Evolutionary conservation across 2,888 invertebrate genomes (phyloP), one percentile per base, ranked within the genome.

Genomic region (Eupithecia abbreviata): DNA sequence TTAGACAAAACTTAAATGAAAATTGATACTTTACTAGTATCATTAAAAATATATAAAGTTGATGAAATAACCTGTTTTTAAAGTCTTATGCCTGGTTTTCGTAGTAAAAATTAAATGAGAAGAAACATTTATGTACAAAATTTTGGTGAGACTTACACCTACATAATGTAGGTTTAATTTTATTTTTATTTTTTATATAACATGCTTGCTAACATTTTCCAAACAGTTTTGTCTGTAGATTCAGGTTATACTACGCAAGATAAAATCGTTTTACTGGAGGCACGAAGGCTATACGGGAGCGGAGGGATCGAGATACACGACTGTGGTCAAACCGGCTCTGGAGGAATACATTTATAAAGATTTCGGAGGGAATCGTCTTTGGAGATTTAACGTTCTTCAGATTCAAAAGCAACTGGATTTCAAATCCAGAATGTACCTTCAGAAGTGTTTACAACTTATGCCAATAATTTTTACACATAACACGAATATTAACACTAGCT

Each of bases 281-380:
- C 84, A 83, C 81, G 85, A 83, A 87, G 87, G 87, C 85, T 86
- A 80, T 74, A 83, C 85, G 89, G 88, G 90, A 87, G 90, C 85
- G 87, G 87, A 87, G 90, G 91, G 89, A 92, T 91, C 90, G 81
- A 92, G 92, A 91, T 91, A 85, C 90, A 89, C 87, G 89, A 84
- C 81, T 75, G 85, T 83, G 85, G 85, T 80, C 84, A 84, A 89
- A 90, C 90, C 90, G 88, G 90, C 89, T 86, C 83, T 81, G 85
- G 84, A 87, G 85, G 84, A 86, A 87, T 88, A 77, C 88, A 88
- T 87, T 84, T 82, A 81, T 80, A 85, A 81, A 83, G 77, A 74
- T 71, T 86, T 85, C 84, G 82, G 83, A 86, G 78, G 82, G 78
- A 77, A 80, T 84, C 82, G 77, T 71, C 67, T 66, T 76, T 74